Conservation (phyloP, 1,140 invertebrate genomes). For the Ostrea edulis region DNA sequence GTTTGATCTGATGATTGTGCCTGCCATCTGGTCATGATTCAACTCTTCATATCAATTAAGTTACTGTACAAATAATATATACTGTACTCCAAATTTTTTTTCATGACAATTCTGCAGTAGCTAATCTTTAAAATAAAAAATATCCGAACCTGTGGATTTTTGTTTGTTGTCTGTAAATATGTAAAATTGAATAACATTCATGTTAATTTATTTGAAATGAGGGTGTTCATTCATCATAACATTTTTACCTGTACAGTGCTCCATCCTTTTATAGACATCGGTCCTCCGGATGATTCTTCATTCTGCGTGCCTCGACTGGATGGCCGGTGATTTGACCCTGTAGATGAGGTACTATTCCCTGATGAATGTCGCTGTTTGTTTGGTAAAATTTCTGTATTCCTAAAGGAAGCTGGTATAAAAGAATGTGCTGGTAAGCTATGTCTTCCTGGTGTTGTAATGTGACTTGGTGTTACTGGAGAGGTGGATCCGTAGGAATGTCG, state of each 20-base stretch:
- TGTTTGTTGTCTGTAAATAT: too few species aligned
- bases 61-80: too few species aligned
- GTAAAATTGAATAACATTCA: too few species aligned
- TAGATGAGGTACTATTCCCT: not conserved
- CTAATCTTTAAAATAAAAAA: too few species aligned
- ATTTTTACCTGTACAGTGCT: slow-evolving; percentile 4
- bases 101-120: too few species aligned
- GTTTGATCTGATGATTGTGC: too few species aligned
- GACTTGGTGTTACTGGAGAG: not conserved
- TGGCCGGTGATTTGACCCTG: not conserved
- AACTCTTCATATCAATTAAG: not conserved
- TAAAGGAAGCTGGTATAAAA: not conserved
- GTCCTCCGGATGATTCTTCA: not conserved
- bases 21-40: too few species aligned
- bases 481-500: slow-evolving; percentile 22
- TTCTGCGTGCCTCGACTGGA: slow-evolving; percentile 22
- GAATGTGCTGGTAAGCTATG: not conserved
- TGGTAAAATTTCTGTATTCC: slow-evolving; percentile 24
- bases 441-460: not conserved
- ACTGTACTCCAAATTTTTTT: too few species aligned
- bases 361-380: slow-evolving; percentile 27
- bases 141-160: too few species aligned
- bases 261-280: slow-evolving; percentile 19
- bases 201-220: too few species aligned
- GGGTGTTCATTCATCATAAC: not conserved